Conservation (phyloP, 2,797 vertebrate species). For the Lithobates pipiens region DNA sequence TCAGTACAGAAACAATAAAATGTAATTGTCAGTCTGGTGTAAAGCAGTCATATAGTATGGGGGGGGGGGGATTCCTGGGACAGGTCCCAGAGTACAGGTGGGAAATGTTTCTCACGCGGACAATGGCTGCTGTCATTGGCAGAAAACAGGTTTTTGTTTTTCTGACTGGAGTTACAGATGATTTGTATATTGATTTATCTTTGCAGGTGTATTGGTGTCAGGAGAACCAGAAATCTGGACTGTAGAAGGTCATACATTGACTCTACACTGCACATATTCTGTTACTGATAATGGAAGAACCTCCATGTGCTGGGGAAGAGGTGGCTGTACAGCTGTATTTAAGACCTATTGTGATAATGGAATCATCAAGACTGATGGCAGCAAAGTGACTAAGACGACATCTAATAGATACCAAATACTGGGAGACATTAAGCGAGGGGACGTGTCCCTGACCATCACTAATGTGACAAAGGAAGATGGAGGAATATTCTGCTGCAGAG, state of each 20-base stretch:
- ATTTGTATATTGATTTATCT: neutral
- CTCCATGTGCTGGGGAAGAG: constrained; percentile 83
- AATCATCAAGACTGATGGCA: constrained; percentile 76
- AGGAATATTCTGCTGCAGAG: constrained; percentile 84
- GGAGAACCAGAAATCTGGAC: too few species aligned
- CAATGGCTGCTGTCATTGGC: too few species aligned
- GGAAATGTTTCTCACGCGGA: too few species aligned
- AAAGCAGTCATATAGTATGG: too few species aligned
- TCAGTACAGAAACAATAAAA: too few species aligned
- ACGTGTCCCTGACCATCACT: constrained; percentile 82
- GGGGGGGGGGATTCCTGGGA: too few species aligned
- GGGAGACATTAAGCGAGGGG: constrained; percentile 66
- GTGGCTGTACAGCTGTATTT: constrained; percentile 64
- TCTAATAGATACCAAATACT: constrained; percentile 75
- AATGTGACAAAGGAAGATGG: constrained; percentile 72
- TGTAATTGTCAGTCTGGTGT: too few species aligned
- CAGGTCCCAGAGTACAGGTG: too few species aligned
- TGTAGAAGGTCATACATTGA: neutral
- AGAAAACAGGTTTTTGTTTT: too few species aligned
- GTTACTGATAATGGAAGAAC: accelerated
- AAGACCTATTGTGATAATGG: constrained; percentile 63
- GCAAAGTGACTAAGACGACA: constrained; percentile 59
- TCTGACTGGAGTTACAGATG: too few species aligned
- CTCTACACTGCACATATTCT: constrained; percentile 73
- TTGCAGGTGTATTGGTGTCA: neutral